These are phyloP conservation scores for Polylopha cassiicola DNA, from an alignment of 2,888 invertebrate species.

Conservation along the genomic window DNA sequence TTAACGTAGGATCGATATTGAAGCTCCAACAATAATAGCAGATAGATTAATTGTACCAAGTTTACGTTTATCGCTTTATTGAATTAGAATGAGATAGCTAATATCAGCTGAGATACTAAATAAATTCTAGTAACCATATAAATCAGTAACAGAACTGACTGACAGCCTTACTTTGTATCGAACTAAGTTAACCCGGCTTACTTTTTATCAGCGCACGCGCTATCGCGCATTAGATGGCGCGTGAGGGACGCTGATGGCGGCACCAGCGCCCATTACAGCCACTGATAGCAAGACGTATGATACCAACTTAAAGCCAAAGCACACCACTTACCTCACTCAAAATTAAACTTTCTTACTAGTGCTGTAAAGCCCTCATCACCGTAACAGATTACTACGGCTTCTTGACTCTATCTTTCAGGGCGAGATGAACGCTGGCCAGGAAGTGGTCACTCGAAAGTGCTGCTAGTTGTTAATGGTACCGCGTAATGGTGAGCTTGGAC, in stretches of 20 bases:
- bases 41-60: too few species aligned
- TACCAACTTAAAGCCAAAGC: background rate
- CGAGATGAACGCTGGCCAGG: background rate
- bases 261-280: slow-evolving; percentile 13
- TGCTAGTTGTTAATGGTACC: slow-evolving; percentile 3
- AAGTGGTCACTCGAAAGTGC: slow-evolving; percentile 13
- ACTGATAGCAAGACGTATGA: slow-evolving; percentile 13
- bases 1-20: too few species aligned
- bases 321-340: background rate
- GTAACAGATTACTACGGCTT: background rate
- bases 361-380: background rate
- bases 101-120: too few species aligned
- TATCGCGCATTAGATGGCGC: slow-evolving; percentile 9
- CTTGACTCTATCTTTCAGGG: background rate
- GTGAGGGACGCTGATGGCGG: slow-evolving; percentile 14
- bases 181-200: too few species aligned
- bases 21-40: too few species aligned
- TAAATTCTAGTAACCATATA: too few species aligned
- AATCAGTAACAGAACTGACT: too few species aligned
- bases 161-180: background rate
- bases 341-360: background rate
- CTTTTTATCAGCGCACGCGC: slow-evolving; percentile 6
- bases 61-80: too few species aligned
- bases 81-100: too few species aligned
- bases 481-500: slow-evolving; percentile 3